Conservation (phyloP, 2,113 vertebrate genomes). For the Athene cunicularia region DNA sequence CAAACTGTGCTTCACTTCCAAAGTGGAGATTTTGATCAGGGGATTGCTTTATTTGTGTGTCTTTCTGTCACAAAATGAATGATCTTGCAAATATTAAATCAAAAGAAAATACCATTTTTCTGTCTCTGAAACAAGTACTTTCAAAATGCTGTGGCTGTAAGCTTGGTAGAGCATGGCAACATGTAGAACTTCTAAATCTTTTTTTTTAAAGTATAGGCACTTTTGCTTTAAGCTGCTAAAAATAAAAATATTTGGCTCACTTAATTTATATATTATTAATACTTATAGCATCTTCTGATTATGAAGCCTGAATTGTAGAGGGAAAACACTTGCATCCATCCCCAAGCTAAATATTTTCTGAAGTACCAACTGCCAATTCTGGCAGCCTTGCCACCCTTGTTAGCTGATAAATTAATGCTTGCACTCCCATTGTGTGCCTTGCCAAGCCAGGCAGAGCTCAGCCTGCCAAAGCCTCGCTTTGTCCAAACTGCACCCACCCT, state of each 20-base stretch:
- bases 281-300: neutral
- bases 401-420: slow-evolving; percentile 34
- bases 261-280: neutral
- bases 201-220: neutral
- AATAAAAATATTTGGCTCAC: neutral
- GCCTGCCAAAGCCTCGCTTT: neutral
- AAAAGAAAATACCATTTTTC: neutral
- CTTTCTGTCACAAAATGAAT: neutral
- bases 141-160: neutral
- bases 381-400: neutral
- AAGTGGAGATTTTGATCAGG: neutral
- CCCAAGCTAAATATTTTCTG: neutral
- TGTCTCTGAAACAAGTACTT: neutral
- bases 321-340: neutral
- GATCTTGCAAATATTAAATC: neutral
- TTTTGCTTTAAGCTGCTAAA: neutral
- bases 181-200: neutral
- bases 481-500: slow-evolving; percentile 57
- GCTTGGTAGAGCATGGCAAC: neutral
- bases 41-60: neutral
- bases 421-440: neutral
- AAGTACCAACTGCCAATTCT: slow-evolving; percentile 7
- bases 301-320: neutral
- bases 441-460: neutral
- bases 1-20: neutral